A percentile compares a stretch with the other conserved stretches of the same genome.
These are phyloP conservation scores for Neodiprion pinetum DNA, from an alignment of 1,140 invertebrate species.

Conservation along the genomic window DNA sequence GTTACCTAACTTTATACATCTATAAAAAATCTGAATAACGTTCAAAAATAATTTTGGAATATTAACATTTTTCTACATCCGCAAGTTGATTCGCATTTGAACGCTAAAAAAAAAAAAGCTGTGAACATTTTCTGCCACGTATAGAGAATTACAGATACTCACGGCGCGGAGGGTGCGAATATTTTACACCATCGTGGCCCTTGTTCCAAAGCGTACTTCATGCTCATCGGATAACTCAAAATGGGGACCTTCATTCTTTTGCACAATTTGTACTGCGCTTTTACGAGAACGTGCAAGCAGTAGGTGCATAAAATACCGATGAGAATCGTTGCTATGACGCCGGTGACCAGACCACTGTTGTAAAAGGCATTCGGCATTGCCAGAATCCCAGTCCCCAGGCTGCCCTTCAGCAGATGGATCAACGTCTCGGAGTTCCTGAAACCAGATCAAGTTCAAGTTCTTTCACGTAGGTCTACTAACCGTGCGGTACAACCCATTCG, in stretches of 20 bases:
- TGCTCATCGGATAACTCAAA: slow-evolving; percentile 71
- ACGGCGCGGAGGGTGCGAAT: slow-evolving; percentile 66
- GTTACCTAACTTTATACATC: too few relatives aligned
- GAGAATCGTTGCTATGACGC: slow-evolving; percentile 65
- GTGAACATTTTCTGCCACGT: too few relatives aligned
- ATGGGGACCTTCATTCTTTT: slow-evolving; percentile 64
- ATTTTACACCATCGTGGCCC: slow-evolving; percentile 62
- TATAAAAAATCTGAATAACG: too few relatives aligned
- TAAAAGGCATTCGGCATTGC: slow-evolving; percentile 82
- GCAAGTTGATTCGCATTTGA: too few relatives aligned
- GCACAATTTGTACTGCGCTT: slow-evolving; percentile 65
- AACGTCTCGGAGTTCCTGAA: slow-evolving; percentile 71
- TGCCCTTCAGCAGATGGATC: slow-evolving; percentile 75
- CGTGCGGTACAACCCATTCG: too few relatives aligned
- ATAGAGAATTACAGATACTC: slow-evolving; percentile 38
- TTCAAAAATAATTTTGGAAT: too few relatives aligned
- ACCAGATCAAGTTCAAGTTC: slow-evolving; percentile 17
- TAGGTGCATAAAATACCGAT: slow-evolving; percentile 70
- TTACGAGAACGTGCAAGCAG: slow-evolving; percentile 72
- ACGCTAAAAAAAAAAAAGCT: too few relatives aligned
- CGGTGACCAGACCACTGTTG: slow-evolving; percentile 72
- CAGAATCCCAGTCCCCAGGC: slow-evolving; percentile 80
- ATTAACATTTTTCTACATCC: too few relatives aligned
- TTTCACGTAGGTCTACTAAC: too few relatives aligned
- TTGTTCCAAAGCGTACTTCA: slow-evolving; percentile 67